These are phyloP conservation scores for Henricia sp. DNA, from an alignment of 53 echinoderm and acorn worm species.

Conservation along the genomic window DNA sequence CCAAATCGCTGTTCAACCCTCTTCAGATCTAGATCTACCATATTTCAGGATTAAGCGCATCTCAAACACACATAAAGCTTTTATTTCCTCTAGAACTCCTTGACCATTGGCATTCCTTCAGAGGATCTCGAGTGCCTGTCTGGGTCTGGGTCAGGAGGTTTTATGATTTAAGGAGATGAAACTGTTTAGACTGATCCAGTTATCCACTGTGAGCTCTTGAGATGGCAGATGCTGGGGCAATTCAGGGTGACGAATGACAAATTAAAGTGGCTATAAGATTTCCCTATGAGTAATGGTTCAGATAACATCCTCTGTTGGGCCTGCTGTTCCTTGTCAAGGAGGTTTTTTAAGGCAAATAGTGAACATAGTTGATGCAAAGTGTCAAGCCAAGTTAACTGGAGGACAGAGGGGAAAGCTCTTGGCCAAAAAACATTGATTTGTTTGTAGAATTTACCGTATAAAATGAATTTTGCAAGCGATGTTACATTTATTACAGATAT, in stretches of 20 bases:
- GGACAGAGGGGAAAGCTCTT: no score
- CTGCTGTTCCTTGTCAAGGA: neutral
- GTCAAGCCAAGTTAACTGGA: no score
- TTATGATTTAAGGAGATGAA: neutral
- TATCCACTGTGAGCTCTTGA: neutral
- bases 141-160: neutral
- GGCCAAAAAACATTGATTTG: no score
- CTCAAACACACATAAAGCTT: neutral
- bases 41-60: neutral
- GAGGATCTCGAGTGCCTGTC: conserved; percentile 2
- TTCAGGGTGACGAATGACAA: conserved; percentile 23
- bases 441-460: no score
- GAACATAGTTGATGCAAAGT: no score
- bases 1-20: neutral
- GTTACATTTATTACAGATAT: no score
- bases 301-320: neutral
- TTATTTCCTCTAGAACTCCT: neutral
- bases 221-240: neutral
- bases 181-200: neutral
- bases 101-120: conserved; percentile 10
- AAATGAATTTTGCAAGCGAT: no score
- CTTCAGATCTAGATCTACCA: neutral
- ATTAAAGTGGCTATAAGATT: neutral
- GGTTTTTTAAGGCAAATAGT: no score
- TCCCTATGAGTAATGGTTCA: neutral